Base-by-base conservation (phyloP, 2,113 vertebrate genomes). In the Halcyon malimbica region DNA sequence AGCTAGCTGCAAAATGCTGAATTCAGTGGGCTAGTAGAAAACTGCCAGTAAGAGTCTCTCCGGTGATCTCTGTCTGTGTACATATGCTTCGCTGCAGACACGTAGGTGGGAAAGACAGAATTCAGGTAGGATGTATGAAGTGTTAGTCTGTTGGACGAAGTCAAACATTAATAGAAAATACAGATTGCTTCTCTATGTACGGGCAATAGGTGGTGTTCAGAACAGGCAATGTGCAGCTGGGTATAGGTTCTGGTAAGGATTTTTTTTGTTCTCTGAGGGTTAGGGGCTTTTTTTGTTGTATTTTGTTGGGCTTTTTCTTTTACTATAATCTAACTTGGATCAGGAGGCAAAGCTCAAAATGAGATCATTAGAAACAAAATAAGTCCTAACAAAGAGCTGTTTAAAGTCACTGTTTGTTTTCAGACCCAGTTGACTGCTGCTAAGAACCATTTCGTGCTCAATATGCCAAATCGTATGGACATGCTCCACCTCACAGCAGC, bases 391-490 rank as follows among this genome's bases (percentile, higher is more conserved):
- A 96, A 96, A 96, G 84, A 84, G 64, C 91, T 95, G 89, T 93
- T 97, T 96, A 96, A 97, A 97, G 92, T 93, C 88, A 46, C 54
- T 94, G 86, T 97, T 97, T 97, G 95, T 95, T 97, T 96, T 94
- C 89, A 94, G 87, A 95, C 94, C 92, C 87, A 94, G 92, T 91
- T 94, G 94, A 96, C 87, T 96, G 95, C 94, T 75, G 80, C 92
- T 95, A 95, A 94, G 96, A 95, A 82, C 95, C 91, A 81, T 96
- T 97, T 90, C 4, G 23, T 94, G 95, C 81, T 95, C 95, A 95
- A 91, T 96, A 87, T 95, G 94, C 94, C 94, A 96, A 94, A 96
- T 88, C 69, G 5, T 94, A 73, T 90, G 94, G 94, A 90, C 91
- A 94, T 94, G 96, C 94, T 97, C 84, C 82, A 96, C 80, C 84